These are phyloP conservation scores for Hestina assimilis DNA, from an alignment of 1,140 invertebrate genomes.

Conservation along the genomic window DNA sequence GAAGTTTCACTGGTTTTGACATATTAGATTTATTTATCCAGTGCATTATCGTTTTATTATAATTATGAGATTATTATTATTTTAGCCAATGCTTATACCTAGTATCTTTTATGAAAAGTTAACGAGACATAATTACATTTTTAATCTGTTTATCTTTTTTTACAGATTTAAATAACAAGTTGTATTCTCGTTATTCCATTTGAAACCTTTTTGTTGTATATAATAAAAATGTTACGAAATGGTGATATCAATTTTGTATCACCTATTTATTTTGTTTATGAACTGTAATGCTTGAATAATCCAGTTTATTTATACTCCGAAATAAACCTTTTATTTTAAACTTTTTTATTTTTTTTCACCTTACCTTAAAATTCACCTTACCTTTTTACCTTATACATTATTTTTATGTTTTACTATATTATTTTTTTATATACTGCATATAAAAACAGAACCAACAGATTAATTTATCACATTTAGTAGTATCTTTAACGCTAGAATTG, in stretches of 20 bases:
- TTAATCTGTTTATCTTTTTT: slow-evolving; percentile 21
- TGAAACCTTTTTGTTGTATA: background rate
- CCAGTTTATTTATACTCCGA: slow-evolving; percentile 54
- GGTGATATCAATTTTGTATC: slow-evolving; percentile 1
- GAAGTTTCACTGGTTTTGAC: background rate
- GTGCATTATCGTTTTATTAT: background rate
- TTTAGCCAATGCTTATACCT: background rate
- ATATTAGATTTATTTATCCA: background rate
- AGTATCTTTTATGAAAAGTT: slow-evolving; percentile 5
- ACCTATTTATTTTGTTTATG: slow-evolving; percentile 31
- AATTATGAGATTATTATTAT: background rate
- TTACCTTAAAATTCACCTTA: background rate
- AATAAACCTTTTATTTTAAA: slow-evolving; percentile 66
- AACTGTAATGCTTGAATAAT: slow-evolving; percentile 51
- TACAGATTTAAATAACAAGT: slow-evolving; percentile 2
- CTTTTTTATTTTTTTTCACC: slow-evolving; percentile 45
- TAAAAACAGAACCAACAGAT: background rate
- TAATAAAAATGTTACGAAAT: background rate
- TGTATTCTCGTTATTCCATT: background rate
- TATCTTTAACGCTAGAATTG: slow-evolving; percentile 11
- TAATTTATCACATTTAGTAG: background rate
- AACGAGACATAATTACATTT: too few relatives aligned
- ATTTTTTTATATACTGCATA: background rate
- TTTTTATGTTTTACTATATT: too few relatives aligned
- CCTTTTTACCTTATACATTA: background rate